Conservation (phyloP, 2,113 vertebrate genomes). For the Bombycilla garrulus region DNA sequence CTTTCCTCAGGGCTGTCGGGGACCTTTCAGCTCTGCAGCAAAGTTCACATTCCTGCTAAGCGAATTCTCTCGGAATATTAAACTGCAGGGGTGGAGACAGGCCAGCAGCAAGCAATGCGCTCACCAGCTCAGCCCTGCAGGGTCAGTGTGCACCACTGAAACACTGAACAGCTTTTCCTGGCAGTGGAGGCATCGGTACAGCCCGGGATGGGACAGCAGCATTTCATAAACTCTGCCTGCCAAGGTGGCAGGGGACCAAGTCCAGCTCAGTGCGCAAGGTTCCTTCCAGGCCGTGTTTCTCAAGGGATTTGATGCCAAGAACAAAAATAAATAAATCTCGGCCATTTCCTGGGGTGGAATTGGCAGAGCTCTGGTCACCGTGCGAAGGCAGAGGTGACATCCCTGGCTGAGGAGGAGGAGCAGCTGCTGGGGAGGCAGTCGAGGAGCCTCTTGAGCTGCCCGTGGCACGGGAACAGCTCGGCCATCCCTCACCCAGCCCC, state of each 20-base stretch:
- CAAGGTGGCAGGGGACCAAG: neutral
- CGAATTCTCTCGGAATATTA: neutral
- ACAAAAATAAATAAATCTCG: neutral
- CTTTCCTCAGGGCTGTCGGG: neutral
- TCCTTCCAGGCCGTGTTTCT: neutral
- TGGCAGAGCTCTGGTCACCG: neutral
- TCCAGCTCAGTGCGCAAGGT: neutral
- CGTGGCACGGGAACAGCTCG: neutral
- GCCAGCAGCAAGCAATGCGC: neutral
- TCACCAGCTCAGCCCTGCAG: neutral
- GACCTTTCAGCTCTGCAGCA: neutral
- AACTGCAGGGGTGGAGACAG: neutral
- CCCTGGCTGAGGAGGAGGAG: neutral
- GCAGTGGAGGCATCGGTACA: neutral
- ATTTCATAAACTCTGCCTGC: neutral
- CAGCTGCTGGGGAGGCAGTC: neutral
- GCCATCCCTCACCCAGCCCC: neutral
- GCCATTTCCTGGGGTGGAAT: neutral
- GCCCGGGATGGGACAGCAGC: neutral
- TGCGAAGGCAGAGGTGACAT: neutral
- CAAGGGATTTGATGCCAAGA: neutral
- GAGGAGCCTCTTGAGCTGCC: neutral
- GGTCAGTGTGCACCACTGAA: neutral
- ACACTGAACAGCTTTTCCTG: neutral
- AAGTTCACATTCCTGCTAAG: neutral